Conservation (phyloP, 2,797 vertebrate species). For the Numenius phaeopus region DNA sequence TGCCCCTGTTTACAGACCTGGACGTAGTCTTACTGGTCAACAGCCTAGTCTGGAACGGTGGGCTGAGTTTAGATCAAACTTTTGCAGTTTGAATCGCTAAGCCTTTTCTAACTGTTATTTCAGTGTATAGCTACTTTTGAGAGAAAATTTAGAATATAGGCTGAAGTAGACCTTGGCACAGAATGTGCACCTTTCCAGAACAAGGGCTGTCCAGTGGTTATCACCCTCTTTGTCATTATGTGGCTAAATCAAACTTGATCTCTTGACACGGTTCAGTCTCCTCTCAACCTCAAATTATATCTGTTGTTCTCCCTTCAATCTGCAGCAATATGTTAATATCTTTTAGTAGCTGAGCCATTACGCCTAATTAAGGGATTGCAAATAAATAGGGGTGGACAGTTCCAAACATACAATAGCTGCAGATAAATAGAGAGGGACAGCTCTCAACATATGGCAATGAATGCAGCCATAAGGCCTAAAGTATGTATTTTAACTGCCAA, state of each 20-base stretch:
- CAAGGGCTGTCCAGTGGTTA: neutral
- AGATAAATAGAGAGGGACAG: constrained; percentile 67
- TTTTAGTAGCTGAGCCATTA: constrained; percentile 37
- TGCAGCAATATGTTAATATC: constrained; percentile 60
- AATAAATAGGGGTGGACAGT: constrained; percentile 61
- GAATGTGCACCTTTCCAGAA: neutral
- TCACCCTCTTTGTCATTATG: neutral
- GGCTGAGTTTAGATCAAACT: neutral
- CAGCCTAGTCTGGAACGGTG: neutral
- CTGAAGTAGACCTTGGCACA: neutral
- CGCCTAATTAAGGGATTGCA: constrained; percentile 53
- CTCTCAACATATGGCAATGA: constrained; percentile 64
- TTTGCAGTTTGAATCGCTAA: neutral
- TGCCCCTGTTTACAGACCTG: neutral
- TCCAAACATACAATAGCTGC: constrained; percentile 32
- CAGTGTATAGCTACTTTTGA: neutral
- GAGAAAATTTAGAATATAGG: neutral
- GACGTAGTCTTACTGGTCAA: neutral
- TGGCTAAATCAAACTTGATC: constrained; percentile 36
- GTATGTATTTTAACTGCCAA: constrained; percentile 58
- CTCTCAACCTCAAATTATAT: constrained; percentile 38
- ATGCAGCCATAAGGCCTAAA: constrained; percentile 56
- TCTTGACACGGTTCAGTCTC: constrained; percentile 33
- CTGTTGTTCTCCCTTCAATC: constrained; percentile 37
- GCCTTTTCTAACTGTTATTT: neutral